phyloP scores from a whole-genome alignment of 2,797 vertebrate species.

The Chaetodon trifasciatus region DNA sequence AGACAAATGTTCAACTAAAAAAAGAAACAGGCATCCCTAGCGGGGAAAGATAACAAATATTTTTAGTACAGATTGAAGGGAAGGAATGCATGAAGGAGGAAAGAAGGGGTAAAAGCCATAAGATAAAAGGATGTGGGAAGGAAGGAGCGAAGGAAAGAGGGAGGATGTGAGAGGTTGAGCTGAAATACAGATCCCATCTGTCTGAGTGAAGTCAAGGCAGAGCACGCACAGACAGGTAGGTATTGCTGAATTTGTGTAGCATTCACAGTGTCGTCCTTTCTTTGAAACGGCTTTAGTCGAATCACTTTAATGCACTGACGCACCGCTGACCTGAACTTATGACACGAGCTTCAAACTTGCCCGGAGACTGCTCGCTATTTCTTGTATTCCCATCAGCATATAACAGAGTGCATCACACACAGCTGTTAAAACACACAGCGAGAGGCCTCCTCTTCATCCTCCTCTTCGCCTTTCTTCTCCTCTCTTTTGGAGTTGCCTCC shows the following conservation, averaged over 20 bases:
- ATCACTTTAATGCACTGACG: neutral
- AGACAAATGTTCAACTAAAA: conserved; percentile 33
- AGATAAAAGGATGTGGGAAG: conserved; percentile 73
- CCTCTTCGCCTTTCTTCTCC: conserved; percentile 49
- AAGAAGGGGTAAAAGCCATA: conserved; percentile 75
- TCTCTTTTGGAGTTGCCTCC: conserved; percentile 49
- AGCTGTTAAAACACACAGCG: conserved; percentile 81
- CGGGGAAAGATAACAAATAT: conserved; percentile 41
- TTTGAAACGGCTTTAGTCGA: neutral
- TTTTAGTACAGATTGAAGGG: conserved; percentile 38
- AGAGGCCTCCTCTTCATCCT: conserved; percentile 60
- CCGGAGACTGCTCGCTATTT: neutral
- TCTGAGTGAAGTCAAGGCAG: conserved; percentile 87
- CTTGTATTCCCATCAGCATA: conserved; percentile 41
- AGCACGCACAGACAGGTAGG: conserved; percentile 70
- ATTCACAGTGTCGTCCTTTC: neutral
- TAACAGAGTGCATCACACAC: conserved; percentile 55
- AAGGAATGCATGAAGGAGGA: conserved; percentile 35
- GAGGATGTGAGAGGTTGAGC: conserved; percentile 83
- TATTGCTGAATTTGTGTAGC: neutral
- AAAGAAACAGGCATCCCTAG: conserved; percentile 28
- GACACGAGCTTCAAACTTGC: neutral
- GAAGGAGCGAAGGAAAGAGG: conserved; percentile 78
- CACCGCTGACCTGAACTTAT: conserved; percentile 4
- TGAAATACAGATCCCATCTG: conserved; percentile 89